Conservation (phyloP, 2,797 vertebrate genomes). For the Acrocephalus scirpaceus region DNA sequence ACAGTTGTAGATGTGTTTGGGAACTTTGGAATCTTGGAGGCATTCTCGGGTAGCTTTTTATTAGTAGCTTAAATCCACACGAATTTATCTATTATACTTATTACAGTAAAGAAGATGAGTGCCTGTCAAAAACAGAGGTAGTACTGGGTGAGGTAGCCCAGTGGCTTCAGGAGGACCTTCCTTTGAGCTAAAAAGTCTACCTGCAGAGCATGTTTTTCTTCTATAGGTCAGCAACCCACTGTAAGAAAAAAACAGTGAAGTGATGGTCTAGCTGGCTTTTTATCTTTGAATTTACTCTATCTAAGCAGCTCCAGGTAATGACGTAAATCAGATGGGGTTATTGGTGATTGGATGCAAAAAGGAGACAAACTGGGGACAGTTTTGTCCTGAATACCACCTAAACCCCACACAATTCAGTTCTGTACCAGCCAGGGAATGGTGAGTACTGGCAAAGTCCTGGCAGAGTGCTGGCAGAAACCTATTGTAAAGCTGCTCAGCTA, state of each 20-base stretch:
- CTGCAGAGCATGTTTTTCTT: neutral
- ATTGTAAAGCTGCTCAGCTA: neutral
- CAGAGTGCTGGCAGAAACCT: accelerated
- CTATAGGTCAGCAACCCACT: neutral
- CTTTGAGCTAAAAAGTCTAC: neutral
- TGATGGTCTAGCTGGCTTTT: neutral
- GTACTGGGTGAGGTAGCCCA: neutral
- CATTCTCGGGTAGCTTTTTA: too few species aligned
- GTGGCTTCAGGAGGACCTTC: neutral
- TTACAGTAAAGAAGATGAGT: neutral
- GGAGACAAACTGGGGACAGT: neutral
- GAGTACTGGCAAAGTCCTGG: neutral
- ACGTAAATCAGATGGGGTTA: neutral
- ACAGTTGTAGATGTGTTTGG: too few species aligned
- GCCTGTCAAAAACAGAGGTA: neutral
- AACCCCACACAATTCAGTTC: neutral
- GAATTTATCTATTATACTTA: too few species aligned
- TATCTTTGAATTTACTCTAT: neutral
- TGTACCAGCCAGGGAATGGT: neutral
- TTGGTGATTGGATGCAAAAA: neutral
- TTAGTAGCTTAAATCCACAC: too few species aligned
- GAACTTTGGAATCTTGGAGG: too few species aligned
- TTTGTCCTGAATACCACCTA: neutral
- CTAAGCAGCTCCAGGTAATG: neutral
- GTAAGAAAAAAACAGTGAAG: neutral